Conservation (phyloP, 2,113 vertebrate species). For the Stictonetta naevosa region DNA sequence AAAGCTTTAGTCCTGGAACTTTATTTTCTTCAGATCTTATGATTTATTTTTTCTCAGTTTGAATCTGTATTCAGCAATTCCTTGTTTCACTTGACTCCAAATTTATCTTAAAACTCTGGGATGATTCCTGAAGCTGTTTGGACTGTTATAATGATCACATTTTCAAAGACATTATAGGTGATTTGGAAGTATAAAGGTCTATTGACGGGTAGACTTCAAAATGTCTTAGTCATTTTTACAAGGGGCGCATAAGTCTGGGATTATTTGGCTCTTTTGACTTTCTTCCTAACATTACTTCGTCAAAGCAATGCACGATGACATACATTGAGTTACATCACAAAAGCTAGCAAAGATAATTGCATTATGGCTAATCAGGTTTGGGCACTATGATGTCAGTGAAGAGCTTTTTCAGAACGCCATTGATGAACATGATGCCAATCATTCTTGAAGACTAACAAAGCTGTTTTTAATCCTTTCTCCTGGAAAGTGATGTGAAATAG, state of each 20-base stretch:
- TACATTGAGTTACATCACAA: neutral
- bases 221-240: neutral
- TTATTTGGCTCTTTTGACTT: neutral
- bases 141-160: neutral
- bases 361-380: constrained; percentile 19
- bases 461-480: neutral
- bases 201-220: neutral
- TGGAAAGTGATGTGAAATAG: neutral
- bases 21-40: neutral
- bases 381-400: neutral
- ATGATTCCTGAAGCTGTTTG: neutral
- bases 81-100: neutral
- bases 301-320: neutral
- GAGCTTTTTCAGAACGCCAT: neutral
- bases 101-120: neutral
- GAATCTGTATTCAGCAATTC: neutral
- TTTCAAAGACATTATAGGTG: neutral
- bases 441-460: neutral
- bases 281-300: neutral
- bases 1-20: neutral
- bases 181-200: constrained; percentile 8
- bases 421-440: neutral
- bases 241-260: neutral
- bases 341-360: neutral
- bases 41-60: neutral